A percentile compares a stretch with the other conserved stretches of the same genome.
These are phyloP conservation scores for Pyxicephalus adspersus DNA, from an alignment of 2,113 vertebrate genomes.

Conservation along the genomic window DNA sequence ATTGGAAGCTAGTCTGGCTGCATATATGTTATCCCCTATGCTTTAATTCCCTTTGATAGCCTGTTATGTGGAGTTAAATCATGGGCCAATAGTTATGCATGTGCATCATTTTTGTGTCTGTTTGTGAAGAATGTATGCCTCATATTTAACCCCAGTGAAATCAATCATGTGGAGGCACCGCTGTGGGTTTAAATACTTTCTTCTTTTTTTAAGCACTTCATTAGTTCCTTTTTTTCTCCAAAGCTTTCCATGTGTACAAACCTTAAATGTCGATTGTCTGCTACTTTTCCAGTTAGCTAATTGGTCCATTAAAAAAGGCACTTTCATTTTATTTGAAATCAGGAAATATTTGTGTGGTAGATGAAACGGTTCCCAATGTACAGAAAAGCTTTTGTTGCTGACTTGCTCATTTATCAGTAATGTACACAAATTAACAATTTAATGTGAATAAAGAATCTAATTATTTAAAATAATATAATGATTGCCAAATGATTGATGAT, in stretches of 20 bases:
- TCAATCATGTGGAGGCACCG: conserved; percentile 38
- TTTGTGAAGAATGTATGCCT: conserved; percentile 52
- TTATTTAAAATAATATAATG: no score
- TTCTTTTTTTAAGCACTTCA: conserved; percentile 1
- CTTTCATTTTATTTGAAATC: neutral
- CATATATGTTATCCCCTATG: conserved; percentile 17
- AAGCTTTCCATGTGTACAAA: neutral
- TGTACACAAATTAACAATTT: no score
- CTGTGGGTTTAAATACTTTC: conserved; percentile 15
- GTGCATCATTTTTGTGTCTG: conserved; percentile 50
- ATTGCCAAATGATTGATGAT: no score
- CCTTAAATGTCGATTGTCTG: neutral
- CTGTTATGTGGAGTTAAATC: conserved; percentile 34
- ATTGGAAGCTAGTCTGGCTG: conserved; percentile 29
- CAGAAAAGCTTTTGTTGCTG: neutral
- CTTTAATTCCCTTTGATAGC: conserved; percentile 34
- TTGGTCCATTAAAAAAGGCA: neutral
- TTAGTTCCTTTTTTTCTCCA: conserved; percentile 10
- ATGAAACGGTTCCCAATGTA: neutral
- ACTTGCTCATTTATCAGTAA: neutral
- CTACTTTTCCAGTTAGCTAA: conserved; percentile 5
- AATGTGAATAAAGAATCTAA: no score
- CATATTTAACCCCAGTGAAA: conserved; percentile 47
- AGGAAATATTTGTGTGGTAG: neutral
- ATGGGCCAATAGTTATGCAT: conserved; percentile 41